Evolutionary conservation across 1,140 invertebrate genomes (phyloP).

Genomic region (Drosophila ohnishii): DNA sequence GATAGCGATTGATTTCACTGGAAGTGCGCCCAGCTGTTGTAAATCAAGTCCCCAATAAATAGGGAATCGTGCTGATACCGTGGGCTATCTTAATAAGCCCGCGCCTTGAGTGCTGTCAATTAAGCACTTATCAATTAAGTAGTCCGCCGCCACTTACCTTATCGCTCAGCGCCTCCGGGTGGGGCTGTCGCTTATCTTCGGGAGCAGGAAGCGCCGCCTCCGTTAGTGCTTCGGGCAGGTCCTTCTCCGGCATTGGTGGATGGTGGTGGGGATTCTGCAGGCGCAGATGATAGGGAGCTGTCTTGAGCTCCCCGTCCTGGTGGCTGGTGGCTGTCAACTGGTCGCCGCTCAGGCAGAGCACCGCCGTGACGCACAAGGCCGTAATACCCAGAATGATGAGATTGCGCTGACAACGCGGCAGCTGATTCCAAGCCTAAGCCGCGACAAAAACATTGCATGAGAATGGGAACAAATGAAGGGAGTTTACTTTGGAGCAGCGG

Average conservation of each 20-base stretch:
- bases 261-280: constrained; percentile 56
- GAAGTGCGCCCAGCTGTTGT: constrained; percentile 4
- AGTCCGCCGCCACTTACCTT: constrained; percentile 41
- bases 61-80: constrained; percentile 18
- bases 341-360: constrained; percentile 70
- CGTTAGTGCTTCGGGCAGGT: constrained; percentile 6
- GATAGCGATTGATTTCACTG: neutral
- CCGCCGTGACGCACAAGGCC: constrained; percentile 60
- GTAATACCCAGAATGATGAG: constrained; percentile 86
- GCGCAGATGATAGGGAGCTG: constrained; percentile 47
- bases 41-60: constrained; percentile 23
- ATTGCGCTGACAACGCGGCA: constrained; percentile 92
- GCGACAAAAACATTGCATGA: constrained; percentile 54
- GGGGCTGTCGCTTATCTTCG: constrained; percentile 19
- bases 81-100: constrained; percentile 20
- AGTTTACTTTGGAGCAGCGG: neutral
- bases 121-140: constrained; percentile 23
- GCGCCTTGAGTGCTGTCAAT: neutral
- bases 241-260: constrained; percentile 34
- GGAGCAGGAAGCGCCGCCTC: constrained; percentile 16
- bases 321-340: constrained; percentile 50
- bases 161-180: constrained; percentile 33
- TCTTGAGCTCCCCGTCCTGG: constrained; percentile 29
- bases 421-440: constrained; percentile 90
- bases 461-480: constrained; percentile 14